Base-by-base conservation (phyloP, 2,113 vertebrate genomes). In the Otus sunia region DNA sequence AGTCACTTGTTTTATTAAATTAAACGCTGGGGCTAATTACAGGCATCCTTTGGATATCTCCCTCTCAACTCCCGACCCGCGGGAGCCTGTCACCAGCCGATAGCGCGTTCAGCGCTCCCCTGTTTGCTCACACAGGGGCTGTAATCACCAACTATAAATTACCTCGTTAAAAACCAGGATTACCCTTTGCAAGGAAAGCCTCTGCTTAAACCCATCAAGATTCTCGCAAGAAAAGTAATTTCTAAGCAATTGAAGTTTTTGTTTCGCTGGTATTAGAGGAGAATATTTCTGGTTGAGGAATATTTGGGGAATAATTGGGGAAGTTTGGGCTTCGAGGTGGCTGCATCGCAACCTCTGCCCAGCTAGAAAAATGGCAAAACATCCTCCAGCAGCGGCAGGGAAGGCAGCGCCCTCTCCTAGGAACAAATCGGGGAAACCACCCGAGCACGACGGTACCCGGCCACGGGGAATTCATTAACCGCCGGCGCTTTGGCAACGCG, bases 11-110 rank as follows among this genome's bases (percentile, higher is more conserved):
- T 64, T 85, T 34, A 74, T 92, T 64, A 66, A 90, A 91, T 90
- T 76, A 90, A 94, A 77, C 14, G 19, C 82, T 37, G 20, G 6
- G 67, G 86, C 32, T 94, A 92, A 94, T 92, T 71, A 60, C 45
- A n/a, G 41, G 66, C 66, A 58, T 74, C 73, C 78, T 50, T 26
- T 27, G 66, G 84, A 30, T 73, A 11, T 36, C 78, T 68, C 30
- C n/a, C 41, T 56, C 72, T 30, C 59, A 4, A 36, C 11, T 6
- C 34, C 5, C 32, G 34, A 39, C 58, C 59, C 69, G 32, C 22
- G 17, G 75, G 69, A 90, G 83, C 77, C 83, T 43, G 72, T 15
- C 64, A 12, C 81, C 43, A 30, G 87, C 45, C 39, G 75, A 80
- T 30, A 76, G 58, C 26, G 21, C 9, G 15, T 6, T 26, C 43